Percentiles rank a stretch among this genome's conserved stretches.
Conservation (phyloP, 1,140 invertebrate species). For the Conus betulinus region DNA sequence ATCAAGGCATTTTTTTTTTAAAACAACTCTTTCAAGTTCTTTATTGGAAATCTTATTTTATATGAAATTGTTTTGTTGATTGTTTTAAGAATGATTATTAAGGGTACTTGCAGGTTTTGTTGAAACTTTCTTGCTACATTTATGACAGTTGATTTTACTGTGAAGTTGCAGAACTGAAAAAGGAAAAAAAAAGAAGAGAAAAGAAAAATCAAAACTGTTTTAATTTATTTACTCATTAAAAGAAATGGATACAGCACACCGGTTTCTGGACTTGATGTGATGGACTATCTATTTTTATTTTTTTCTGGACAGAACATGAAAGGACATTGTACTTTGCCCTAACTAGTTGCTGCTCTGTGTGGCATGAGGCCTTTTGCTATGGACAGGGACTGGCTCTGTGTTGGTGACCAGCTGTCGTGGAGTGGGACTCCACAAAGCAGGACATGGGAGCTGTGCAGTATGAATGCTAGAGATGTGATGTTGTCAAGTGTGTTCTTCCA, state of each 20-base stretch:
- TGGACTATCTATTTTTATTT: neutral
- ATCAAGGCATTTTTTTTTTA: neutral
- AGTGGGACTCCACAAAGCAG: too few species aligned
- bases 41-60: slow-evolving; percentile 36
- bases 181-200: neutral
- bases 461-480: neutral
- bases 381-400: neutral
- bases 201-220: slow-evolving; percentile 36
- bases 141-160: slow-evolving; percentile 21
- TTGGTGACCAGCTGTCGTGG: neutral
- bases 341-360: neutral
- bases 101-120: slow-evolving; percentile 16
- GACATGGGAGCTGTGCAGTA: too few species aligned
- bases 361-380: neutral
- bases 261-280: slow-evolving; percentile 21
- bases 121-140: slow-evolving; percentile 29
- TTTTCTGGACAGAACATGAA: too few species aligned
- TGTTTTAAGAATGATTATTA: neutral
- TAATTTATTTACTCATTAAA: slow-evolving; percentile 40
- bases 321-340: too few species aligned
- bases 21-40: slow-evolving; percentile 30
- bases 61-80: slow-evolving; percentile 20
- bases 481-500: slow-evolving; percentile 3
- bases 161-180: neutral
- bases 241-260: slow-evolving; percentile 10